Conservation (phyloP, 2,888 invertebrate species). For the Xestia c-nigrum region DNA sequence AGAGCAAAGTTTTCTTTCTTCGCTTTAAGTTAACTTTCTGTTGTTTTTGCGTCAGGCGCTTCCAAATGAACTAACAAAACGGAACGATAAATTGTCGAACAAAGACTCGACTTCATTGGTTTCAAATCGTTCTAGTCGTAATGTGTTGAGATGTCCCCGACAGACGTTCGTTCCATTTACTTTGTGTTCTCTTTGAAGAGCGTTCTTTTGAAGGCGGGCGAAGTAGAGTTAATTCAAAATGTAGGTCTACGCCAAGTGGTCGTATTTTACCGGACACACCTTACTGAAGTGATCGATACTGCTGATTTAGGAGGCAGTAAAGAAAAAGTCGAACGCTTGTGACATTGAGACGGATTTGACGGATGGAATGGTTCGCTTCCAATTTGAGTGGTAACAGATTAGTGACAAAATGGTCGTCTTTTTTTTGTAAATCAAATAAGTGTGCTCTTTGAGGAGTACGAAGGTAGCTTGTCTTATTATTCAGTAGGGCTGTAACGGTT, state of each 20-base stretch:
- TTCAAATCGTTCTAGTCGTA: slow-evolving; percentile 65
- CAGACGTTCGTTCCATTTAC: slow-evolving; percentile 73
- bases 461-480: slow-evolving; percentile 26
- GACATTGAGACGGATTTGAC: slow-evolving; percentile 46
- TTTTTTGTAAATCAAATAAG: slow-evolving; percentile 40
- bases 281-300: slow-evolving; percentile 50
- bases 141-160: slow-evolving; percentile 70
- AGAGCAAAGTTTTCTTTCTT: slow-evolving; percentile 64
- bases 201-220: slow-evolving; percentile 55
- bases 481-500: slow-evolving; percentile 1
- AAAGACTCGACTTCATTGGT: slow-evolving; percentile 70
- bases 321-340: slow-evolving; percentile 41
- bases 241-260: slow-evolving; percentile 62
- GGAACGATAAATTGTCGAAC: slow-evolving; percentile 69
- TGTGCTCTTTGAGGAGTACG: slow-evolving; percentile 5
- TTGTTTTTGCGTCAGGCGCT: slow-evolving; percentile 77
- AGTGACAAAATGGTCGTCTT: slow-evolving; percentile 38
- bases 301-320: slow-evolving; percentile 50
- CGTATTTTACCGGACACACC: slow-evolving; percentile 58
- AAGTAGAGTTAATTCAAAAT: slow-evolving; percentile 64
- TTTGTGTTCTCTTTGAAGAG: slow-evolving; percentile 69
- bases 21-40: slow-evolving; percentile 59
- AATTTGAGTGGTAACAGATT: slow-evolving; percentile 43
- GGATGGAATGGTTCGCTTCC: slow-evolving; percentile 33
- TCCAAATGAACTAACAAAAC: slow-evolving; percentile 66